Evolutionary conservation across 2,888 invertebrate genomes (phyloP), one percentile per base, ranked within the genome.

Genomic region (Caenorhabditis uteleia): DNA sequence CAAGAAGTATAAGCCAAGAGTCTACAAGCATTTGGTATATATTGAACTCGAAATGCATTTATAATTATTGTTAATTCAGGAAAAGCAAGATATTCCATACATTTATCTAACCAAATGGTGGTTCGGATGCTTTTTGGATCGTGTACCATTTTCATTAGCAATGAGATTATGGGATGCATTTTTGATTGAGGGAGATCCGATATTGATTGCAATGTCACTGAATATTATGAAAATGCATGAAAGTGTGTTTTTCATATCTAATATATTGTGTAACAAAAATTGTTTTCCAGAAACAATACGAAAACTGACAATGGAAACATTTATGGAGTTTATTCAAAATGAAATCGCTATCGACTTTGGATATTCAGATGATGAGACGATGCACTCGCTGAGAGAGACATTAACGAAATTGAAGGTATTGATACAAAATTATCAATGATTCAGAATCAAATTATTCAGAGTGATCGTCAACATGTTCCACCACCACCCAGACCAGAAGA

Each of bases 41-140:
- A 33, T 40, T 43, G 25, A 7, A n/a, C n/a, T n/a, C n/a, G n/a
- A n/a, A n/a, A n/a, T n/a, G n/a, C n/a, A n/a, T n/a, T n/a, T n/a
- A n/a, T n/a, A n/a, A n/a, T n/a, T n/a, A n/a, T n/a, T n/a, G n/a
- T n/a, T 6, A 20, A 29, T 74, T 39, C 74, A 86, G 86, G 93
- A 95, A 84, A 91, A 90, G 83, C 91, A 93, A 85, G 93, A 93
- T 77, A 90, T 98, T 74, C 94, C 95, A 34, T 92, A 93, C 84
- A 88, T 97, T 47, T 98, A 98, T 86, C 93, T 95, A 31, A 88
- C 98, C 39, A 98, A 98, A 85, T 98, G 97, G 97, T 98, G 95
- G 87, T 94, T 98, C 86, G 97, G 98, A 82, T 95, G 97, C 85
- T 98, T 98, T 85, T 90, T 98, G 77, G 98, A 98, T 86, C 88